Conservation (phyloP, 64 coral and sea anemone genomes). For the Stichodactyla mertensii region DNA sequence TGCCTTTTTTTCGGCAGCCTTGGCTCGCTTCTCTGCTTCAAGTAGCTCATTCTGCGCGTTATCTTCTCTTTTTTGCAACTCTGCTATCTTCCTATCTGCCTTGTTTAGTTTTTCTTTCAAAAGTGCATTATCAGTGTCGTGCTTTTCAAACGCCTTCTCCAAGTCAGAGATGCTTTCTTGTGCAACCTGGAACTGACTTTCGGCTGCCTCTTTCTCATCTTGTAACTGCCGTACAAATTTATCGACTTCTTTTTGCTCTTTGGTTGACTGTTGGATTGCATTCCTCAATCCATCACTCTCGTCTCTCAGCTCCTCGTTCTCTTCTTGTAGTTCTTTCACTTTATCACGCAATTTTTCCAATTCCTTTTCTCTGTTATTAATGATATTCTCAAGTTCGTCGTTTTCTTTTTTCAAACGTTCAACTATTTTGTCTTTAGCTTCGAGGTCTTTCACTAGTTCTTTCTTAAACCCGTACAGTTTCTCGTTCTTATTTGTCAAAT, state of each 20-base stretch:
- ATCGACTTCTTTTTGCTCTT: constrained; percentile 34
- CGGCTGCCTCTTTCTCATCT: constrained; percentile 2
- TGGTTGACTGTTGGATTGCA: background rate
- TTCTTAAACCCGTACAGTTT: constrained; percentile 12
- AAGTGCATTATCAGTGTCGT: constrained; percentile 53
- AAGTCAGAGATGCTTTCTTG: constrained; percentile 66
- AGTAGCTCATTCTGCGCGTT: constrained; percentile 25
- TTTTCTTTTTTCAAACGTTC: constrained; percentile 19
- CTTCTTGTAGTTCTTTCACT: constrained; percentile 24
- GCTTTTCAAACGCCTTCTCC: constrained; percentile 59
- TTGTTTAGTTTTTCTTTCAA: constrained; percentile 42
- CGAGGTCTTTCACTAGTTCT: constrained; percentile 25
- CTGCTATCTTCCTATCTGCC: constrained; percentile 42
- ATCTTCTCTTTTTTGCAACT: constrained; percentile 31
- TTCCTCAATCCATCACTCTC: constrained; percentile 41
- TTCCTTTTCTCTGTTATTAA: constrained; percentile 37
- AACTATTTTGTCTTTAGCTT: constrained; percentile 22
- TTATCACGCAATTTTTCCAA: constrained; percentile 9
- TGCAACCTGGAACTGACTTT: constrained; percentile 33
- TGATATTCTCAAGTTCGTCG: constrained; percentile 27
- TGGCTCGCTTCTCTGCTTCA: constrained; percentile 21
- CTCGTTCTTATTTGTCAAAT: constrained; percentile 30
- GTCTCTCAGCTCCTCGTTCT: constrained; percentile 40
- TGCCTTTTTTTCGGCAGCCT: constrained; percentile 37
- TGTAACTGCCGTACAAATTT: constrained; percentile 28